Percentiles rank a stretch among this genome's conserved stretches.
These are phyloP conservation scores for Slavum lentiscoides DNA, from an alignment of 2,888 invertebrate genomes.

Conservation along the genomic window DNA sequence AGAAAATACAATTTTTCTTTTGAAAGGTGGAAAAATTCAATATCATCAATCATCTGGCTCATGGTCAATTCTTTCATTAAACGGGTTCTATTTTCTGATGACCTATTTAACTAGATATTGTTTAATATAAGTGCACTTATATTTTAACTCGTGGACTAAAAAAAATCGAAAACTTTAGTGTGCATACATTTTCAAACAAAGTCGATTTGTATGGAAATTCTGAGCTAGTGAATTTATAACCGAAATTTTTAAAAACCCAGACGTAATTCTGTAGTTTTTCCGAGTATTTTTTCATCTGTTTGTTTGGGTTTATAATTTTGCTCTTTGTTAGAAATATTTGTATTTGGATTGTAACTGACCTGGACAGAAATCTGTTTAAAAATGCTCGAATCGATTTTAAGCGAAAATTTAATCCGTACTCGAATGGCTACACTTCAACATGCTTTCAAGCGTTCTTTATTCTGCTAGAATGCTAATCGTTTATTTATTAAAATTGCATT, in stretches of 20 bases:
- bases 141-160: constrained; percentile 27
- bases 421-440: constrained; percentile 19
- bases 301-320: constrained; percentile 7
- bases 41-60: background rate
- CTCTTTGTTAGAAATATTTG: background rate
- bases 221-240: background rate
- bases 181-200: constrained; percentile 20
- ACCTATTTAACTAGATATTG: background rate
- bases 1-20: background rate
- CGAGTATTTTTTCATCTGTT: background rate
- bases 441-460: constrained; percentile 4
- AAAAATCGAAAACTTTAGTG: constrained; percentile 13
- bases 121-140: constrained; percentile 5
- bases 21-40: constrained; percentile 11
- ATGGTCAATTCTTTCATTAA: background rate
- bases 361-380: background rate
- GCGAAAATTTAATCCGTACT: constrained; percentile 17
- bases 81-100: background rate
- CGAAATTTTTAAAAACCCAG: constrained; percentile 11
- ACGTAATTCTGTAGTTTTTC: background rate
- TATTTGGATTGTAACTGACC: background rate
- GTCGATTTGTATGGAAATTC: constrained; percentile 25
- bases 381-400: constrained; percentile 26
- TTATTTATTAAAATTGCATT: background rate
- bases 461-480: constrained; percentile 6